Conservation (phyloP, 2,113 vertebrate species). For the Neogale vison region DNA sequence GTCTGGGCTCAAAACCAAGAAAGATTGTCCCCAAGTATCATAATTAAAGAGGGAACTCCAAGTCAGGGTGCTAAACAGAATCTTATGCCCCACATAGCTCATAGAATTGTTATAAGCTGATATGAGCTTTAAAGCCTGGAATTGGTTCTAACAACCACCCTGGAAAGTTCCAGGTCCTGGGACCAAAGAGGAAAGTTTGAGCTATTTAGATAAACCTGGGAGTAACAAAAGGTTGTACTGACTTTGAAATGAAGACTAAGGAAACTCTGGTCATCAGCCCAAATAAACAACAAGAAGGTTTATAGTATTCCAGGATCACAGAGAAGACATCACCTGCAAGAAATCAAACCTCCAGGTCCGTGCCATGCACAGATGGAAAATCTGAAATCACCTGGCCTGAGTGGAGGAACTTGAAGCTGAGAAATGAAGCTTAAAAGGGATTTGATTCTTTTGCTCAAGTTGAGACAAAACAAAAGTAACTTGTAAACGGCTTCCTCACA, state of each 20-base stretch:
- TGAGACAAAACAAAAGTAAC: neutral
- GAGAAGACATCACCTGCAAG: neutral
- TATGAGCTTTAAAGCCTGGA: neutral
- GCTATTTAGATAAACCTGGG: neutral
- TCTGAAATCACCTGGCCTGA: neutral
- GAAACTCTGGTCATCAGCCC: neutral
- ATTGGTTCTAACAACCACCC: neutral
- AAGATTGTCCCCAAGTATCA: neutral
- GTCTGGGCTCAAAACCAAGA: neutral
- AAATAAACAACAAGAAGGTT: neutral
- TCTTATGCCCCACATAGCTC: neutral
- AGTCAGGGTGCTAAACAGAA: neutral
- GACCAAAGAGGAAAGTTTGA: neutral
- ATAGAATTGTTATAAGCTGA: neutral
- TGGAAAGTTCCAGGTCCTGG: neutral
- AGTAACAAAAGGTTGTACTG: neutral
- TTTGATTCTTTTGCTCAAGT: neutral
- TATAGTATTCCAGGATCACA: neutral
- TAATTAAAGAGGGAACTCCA: neutral
- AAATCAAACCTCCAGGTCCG: neutral
- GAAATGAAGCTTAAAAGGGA: neutral
- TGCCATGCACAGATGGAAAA: neutral
- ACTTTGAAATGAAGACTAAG: conserved; percentile 38
- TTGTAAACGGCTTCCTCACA: neutral
- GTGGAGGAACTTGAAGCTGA: neutral